phyloP scores from a whole-genome alignment of 2,888 invertebrate genomes.

The Leptopterna dolabrata region DNA sequence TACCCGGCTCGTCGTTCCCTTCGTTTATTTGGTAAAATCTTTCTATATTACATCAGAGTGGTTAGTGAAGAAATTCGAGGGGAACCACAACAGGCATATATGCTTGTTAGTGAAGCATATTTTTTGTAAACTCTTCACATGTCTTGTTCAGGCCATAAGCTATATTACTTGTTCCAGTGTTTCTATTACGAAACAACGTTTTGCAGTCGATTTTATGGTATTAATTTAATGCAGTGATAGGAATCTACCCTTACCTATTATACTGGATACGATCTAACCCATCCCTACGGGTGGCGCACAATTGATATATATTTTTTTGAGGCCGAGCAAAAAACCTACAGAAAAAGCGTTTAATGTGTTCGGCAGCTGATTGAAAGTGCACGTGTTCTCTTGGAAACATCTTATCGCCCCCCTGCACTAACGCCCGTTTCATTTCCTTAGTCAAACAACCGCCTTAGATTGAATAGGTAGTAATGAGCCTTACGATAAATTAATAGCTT shows the following conservation, averaged over 20 bases:
- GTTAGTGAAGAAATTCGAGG: too few relatives aligned
- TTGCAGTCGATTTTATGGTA: too few relatives aligned
- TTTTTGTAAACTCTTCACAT: neutral
- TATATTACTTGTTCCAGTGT: neutral
- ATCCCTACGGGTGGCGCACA: neutral
- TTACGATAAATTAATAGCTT: neutral
- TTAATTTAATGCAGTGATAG: too few relatives aligned
- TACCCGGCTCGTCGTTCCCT: too few relatives aligned
- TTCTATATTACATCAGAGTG: too few relatives aligned
- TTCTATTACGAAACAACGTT: too few relatives aligned
- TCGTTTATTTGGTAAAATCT: too few relatives aligned
- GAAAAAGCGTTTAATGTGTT: slow-evolving; percentile 26
- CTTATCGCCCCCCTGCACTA: neutral
- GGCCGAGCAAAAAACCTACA: neutral
- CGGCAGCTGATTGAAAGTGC: slow-evolving; percentile 28
- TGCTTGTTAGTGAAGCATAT: too few relatives aligned
- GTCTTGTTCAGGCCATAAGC: neutral
- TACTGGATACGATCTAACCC: too few relatives aligned
- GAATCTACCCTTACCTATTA: too few relatives aligned
- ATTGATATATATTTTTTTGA: neutral
- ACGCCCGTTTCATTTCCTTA: neutral
- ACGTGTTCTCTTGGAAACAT: neutral
- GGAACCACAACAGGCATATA: too few relatives aligned
- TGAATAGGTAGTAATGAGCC: neutral
- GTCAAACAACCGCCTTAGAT: neutral